Evolutionary conservation across 2,888 invertebrate species (phyloP), one percentile per base, ranked within the genome.

Genomic region (Thymelicus acteon): DNA sequence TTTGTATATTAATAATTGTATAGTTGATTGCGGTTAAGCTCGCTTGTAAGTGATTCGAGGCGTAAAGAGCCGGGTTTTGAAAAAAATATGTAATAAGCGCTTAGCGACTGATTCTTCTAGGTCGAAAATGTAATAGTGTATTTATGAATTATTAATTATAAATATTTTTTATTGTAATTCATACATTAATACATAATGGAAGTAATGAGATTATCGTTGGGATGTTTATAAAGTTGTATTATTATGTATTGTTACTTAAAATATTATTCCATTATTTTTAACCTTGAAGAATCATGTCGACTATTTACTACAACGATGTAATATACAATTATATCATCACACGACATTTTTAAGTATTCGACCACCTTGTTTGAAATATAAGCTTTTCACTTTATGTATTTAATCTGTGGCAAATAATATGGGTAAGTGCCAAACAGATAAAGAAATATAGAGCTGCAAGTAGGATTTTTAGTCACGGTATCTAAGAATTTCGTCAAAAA

Each of bases 291-390:
- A 57, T 44, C 44, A n/a, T 39, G 40, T 39, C 31, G 44, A 40
- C 44, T 48, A 72, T 64, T 67, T 40, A 72, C 65, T 71, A 76
- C 74, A 74, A 75, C 75, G 72, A 75, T 73, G 71, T 73, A 73
- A 74, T 73, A 72, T 64, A 60, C 54, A 64, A 72, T 10, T 12
- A 70, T 72, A 72, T 71, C 73, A 75, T 77, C 75, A 77, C 78
- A 76, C 72, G 31, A 48, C 31, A n/a, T 63, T 15, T 39, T 15
- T n/a, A 49, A 13, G 13, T 7, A 63, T 49, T 15, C 15, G 49
- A 63, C 63, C 48, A 63, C 63, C 49, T 31, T 57, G 13, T 31
- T 2, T 44, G 12, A 44, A 8, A 44, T 44, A 44, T 44, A 10
- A 44, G 12, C 44, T 44, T 44, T 44, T 31, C 12, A 57, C 57